phyloP scores from a whole-genome alignment of 2,113 vertebrate species.

The Sialia sialis region DNA sequence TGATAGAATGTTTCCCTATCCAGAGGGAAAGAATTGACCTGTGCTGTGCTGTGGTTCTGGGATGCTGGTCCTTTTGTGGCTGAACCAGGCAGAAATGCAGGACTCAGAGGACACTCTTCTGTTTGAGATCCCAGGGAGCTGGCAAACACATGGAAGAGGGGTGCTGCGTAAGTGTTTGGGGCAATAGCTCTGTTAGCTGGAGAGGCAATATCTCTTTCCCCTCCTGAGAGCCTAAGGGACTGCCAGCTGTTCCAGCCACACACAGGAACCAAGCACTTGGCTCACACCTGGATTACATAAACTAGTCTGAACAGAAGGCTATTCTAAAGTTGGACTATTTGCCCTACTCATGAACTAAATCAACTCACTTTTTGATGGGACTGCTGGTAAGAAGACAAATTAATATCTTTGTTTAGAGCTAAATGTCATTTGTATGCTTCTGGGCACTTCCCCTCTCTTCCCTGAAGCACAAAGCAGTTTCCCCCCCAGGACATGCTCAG shows the following conservation, averaged over 20 bases:
- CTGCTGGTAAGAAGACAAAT: background rate
- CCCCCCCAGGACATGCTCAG: background rate
- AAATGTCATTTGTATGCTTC: background rate
- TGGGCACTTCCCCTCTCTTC: background rate
- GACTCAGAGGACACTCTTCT: background rate
- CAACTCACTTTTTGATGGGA: background rate
- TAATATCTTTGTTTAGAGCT: background rate
- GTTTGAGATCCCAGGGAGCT: background rate
- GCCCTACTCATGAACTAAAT: background rate
- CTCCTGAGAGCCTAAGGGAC: background rate
- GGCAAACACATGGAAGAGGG: background rate
- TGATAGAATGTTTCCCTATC: background rate
- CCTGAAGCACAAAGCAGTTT: background rate
- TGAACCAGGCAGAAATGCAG: background rate
- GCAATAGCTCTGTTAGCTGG: background rate
- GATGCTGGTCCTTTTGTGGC: background rate
- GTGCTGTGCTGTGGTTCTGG: background rate
- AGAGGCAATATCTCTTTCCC: background rate
- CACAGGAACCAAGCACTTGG: background rate
- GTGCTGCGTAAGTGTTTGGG: background rate
- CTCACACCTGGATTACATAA: background rate
- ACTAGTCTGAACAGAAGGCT: background rate
- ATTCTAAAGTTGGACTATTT: background rate
- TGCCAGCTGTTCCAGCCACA: background rate
- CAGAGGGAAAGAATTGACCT: background rate